These are phyloP conservation scores for Xiphias gladius DNA, from an alignment of 2,113 vertebrate genomes.

Conservation along the genomic window DNA sequence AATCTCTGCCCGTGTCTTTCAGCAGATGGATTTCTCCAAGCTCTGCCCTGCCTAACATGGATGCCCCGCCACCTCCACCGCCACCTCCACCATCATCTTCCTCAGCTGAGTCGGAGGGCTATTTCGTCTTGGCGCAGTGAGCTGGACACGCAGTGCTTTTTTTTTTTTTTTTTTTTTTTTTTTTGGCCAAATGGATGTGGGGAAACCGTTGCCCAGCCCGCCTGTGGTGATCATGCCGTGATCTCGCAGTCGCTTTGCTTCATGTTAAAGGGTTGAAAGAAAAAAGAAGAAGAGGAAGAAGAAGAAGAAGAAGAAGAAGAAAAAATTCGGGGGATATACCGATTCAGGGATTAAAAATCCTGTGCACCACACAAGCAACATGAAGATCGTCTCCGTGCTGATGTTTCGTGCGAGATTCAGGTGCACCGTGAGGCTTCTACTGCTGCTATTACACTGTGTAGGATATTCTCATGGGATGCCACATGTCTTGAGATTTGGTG, in stretches of 20 bases:
- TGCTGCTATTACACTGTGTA: conserved; percentile 92
- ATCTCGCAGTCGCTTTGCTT: conserved; percentile 85
- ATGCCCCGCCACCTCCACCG: conserved; percentile 83
- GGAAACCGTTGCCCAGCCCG: conserved; percentile 85
- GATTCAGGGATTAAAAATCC: conserved; percentile 87
- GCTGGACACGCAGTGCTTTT: conserved; percentile 90
- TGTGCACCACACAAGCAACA: conserved; percentile 88
- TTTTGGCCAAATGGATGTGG: conserved; percentile 87
- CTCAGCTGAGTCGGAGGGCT: conserved; percentile 93
- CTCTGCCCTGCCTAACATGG: conserved; percentile 92
- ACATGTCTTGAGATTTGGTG: conserved; percentile 98
- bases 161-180: conserved; percentile 51
- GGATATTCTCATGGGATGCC: conserved; percentile 96
- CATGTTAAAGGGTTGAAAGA: conserved; percentile 72
- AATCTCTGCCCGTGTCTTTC: conserved; percentile 77
- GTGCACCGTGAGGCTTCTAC: conserved; percentile 88
- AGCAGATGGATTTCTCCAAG: conserved; percentile 92
- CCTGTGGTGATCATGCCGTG: conserved; percentile 93
- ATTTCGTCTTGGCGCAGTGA: conserved; percentile 96
- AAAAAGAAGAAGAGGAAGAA: conserved; percentile 33
- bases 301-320: no score
- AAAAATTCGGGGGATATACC: conserved; percentile 84
- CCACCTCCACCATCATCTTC: conserved; percentile 59
- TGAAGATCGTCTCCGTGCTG: conserved; percentile 92
- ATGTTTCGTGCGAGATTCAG: conserved; percentile 91